phyloP scores from a whole-genome alignment of 2,113 vertebrate genomes.

The Grantiella picta region DNA sequence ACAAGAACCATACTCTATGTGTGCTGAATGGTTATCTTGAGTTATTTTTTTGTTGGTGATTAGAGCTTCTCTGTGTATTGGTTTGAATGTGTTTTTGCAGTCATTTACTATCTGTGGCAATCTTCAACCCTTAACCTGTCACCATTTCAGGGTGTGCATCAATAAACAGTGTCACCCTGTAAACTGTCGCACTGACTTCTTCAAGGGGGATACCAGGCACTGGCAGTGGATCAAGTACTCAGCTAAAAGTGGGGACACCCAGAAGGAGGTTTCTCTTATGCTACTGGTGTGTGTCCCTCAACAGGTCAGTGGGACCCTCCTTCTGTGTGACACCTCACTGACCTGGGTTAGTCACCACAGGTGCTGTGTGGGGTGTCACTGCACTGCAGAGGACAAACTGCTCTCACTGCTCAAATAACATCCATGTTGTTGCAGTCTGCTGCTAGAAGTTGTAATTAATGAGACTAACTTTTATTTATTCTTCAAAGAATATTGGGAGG shows the following conservation, averaged over 20 bases:
- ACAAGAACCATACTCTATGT: background rate
- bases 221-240: background rate
- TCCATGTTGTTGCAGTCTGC: no score
- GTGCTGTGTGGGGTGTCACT: accelerated
- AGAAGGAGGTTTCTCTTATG: background rate
- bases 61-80: background rate
- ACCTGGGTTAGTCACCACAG: background rate
- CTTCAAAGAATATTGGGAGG: background rate
- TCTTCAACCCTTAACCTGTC: background rate
- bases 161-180: background rate
- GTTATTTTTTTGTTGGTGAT: background rate
- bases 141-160: background rate
- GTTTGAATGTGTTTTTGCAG: background rate
- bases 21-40: background rate
- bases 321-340: accelerated
- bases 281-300: background rate
- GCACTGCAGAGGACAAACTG: background rate
- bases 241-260: background rate
- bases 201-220: no score
- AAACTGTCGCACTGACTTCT: background rate
- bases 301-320: background rate
- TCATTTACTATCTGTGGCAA: background rate
- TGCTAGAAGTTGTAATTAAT: background rate
- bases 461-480: background rate
- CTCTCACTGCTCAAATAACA: background rate